Evolutionary conservation across 2,797 vertebrate genomes (phyloP).

Genomic region (Alca torda): DNA sequence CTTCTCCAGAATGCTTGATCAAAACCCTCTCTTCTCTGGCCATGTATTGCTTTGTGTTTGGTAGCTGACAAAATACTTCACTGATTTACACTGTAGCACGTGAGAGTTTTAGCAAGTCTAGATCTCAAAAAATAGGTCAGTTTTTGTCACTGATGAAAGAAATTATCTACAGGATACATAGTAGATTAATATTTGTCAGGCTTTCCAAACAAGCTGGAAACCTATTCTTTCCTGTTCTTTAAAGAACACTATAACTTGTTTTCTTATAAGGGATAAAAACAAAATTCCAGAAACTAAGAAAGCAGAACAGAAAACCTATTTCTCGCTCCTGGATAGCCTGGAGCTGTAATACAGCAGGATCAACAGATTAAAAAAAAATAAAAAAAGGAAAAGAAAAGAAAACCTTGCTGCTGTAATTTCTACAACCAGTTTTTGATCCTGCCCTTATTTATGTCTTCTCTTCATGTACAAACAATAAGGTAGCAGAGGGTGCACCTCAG

Average conservation of each 20-base stretch:
- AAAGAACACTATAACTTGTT: neutral
- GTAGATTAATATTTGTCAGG: constrained; percentile 18
- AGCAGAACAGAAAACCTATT: constrained; percentile 47
- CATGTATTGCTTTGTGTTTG: neutral
- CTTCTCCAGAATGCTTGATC: constrained; percentile 4
- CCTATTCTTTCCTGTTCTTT: constrained; percentile 3
- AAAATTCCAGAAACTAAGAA: neutral
- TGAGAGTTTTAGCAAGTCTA: neutral
- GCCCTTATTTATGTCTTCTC: neutral
- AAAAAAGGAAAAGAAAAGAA: neutral
- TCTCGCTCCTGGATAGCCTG: constrained; percentile 10
- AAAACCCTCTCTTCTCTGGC: constrained; percentile 22
- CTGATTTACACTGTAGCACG: neutral
- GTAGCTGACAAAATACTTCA: neutral
- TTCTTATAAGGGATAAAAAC: constrained; percentile 3
- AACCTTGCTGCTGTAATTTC: neutral
- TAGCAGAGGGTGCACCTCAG: neutral
- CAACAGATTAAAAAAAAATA: neutral
- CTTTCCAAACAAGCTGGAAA: constrained; percentile 18
- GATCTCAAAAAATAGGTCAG: constrained; percentile 13
- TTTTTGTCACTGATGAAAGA: constrained; percentile 42
- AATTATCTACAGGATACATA: neutral
- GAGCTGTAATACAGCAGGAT: constrained; percentile 3
- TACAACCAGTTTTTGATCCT: neutral
- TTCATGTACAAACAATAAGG: neutral